These are phyloP conservation scores for Hipposideros armiger DNA, from an alignment of 2,113 vertebrate species.

Conservation along the genomic window DNA sequence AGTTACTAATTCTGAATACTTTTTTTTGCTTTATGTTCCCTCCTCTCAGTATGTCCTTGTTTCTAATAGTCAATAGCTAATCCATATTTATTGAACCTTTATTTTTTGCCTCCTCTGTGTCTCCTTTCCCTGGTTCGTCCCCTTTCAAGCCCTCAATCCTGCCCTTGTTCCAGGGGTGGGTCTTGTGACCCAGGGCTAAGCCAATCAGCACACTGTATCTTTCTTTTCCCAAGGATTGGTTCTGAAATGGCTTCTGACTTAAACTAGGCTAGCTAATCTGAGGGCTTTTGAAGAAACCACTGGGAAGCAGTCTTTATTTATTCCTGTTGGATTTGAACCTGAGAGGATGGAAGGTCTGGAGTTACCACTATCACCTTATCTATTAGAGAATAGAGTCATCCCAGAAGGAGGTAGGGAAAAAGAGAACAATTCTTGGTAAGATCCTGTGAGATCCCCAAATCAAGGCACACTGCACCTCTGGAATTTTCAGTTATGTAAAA, in stretches of 20 bases:
- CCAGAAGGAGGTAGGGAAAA: neutral
- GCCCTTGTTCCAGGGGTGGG: neutral
- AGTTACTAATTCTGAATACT: neutral
- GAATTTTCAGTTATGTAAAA: neutral
- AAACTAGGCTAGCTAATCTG: neutral
- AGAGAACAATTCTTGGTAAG: neutral
- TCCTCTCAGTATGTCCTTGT: neutral
- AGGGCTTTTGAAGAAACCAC: neutral
- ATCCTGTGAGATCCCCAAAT: neutral
- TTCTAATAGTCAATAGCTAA: neutral
- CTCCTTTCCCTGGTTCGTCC: neutral
- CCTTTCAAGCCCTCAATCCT: neutral
- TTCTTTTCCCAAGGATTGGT: neutral
- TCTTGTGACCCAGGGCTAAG: neutral
- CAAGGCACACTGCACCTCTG: neutral
- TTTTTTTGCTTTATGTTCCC: conserved; percentile 11
- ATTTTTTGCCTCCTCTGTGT: neutral
- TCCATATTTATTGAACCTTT: neutral
- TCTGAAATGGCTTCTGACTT: neutral
- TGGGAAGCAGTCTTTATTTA: neutral
- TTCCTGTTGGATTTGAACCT: neutral
- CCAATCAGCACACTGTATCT: neutral
- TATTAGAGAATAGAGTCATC: neutral
- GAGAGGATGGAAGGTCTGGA: neutral
- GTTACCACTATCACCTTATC: neutral